Base-by-base conservation (phyloP, 2,113 vertebrate species). In the Callopanchax toddi region DNA sequence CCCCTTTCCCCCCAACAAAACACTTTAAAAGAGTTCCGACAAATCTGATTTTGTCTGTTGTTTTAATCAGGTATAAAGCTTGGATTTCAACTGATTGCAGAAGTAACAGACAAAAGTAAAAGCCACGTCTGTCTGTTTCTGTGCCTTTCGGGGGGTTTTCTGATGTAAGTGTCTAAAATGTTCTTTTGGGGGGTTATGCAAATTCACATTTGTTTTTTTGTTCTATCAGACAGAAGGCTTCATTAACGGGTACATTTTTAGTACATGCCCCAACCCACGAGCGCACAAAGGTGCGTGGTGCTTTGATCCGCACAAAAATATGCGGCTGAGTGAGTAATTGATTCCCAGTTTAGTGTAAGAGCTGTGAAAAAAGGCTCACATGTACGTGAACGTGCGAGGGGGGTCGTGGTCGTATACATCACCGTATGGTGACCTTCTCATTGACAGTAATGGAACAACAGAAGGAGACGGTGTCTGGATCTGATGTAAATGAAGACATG, bases 401-500 rank as follows among this genome's bases (percentile, higher is more conserved):
- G n/a, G n/a, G n/a, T n/a, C n/a, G n/a, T 21, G 37, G 32, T 50
- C 55, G 68, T 8, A 60, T 83, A 74, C 17, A 87, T 89, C 86
- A 77, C n/a, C 13, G 29, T 23, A 50, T 53, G 1, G 53, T 68
- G 76, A 83, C 80, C 76, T 82, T 80, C 61, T 67, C 51, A 51
- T 48, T 54, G 79, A 54, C 74, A 79, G 44, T 81, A 84, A 83
- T 72, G 49, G 67, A 55, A 75, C 71, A 71, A 76, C 64, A 70
- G 46, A 59, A 58, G 15, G 45, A 65, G 70, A 60, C 67, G 11
- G 59, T 16, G 32, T 32, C 49, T 67, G 74, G 75, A 83, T 83
- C 67, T 76, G 62, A 86, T 87, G 86, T 82, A 86, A 89, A 87
- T 86, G 60, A 88, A 82, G 59, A 70, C 50, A 20, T 68, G 64